phyloP scores from a whole-genome alignment of 2,113 vertebrate genomes.

The Balaenoptera acutorostrata region DNA sequence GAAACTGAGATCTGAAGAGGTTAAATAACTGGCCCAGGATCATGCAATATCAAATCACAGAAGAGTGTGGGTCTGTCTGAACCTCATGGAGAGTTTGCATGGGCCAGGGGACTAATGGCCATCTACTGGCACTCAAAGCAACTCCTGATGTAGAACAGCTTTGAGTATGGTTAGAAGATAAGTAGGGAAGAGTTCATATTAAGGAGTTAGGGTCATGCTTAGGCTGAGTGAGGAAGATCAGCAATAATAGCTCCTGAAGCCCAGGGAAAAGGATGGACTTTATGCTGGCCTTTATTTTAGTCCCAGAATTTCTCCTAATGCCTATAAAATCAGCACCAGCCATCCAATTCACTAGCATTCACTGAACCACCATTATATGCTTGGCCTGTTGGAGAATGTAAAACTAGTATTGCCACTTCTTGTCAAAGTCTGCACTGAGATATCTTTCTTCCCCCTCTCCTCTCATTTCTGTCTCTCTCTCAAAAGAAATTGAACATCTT shows the following conservation, averaged over 20 bases:
- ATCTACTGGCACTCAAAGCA: background rate
- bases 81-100: background rate
- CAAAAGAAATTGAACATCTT: background rate
- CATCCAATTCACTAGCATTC: background rate
- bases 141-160: background rate
- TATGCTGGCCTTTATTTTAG: background rate
- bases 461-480: background rate
- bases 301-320: background rate
- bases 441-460: background rate
- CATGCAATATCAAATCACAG: background rate
- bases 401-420: background rate
- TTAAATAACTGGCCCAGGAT: background rate
- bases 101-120: background rate
- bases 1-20: background rate
- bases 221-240: constrained; percentile 16
- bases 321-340: background rate
- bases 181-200: background rate
- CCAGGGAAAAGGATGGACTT: background rate
- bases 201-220: background rate
- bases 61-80: background rate
- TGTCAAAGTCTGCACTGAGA: background rate
- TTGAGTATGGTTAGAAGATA: background rate
- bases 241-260: constrained; percentile 40
- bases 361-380: background rate
- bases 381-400: background rate